phyloP scores from a whole-genome alignment of 2,113 vertebrate genomes.

The Stigmatopora nigra region DNA sequence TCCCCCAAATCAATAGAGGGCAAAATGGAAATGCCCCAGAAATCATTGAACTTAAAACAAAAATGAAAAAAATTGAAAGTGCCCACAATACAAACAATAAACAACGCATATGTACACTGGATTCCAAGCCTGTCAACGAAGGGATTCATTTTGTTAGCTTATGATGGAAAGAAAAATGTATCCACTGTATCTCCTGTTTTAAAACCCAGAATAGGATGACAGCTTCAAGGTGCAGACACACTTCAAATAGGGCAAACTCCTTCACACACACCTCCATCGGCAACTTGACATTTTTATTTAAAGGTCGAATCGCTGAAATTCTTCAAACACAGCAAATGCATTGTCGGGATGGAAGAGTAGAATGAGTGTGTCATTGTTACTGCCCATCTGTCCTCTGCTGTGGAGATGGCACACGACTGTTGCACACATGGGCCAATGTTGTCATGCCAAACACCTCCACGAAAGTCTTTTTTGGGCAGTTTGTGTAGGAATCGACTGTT shows the following conservation, averaged over 20 bases:
- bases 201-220: no score
- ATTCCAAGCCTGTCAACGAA: no score
- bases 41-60: no score
- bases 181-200: no score
- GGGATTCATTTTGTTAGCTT: no score
- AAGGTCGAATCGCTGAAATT: background rate
- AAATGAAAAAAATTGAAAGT: no score
- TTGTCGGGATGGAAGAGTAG: background rate
- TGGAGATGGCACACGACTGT: constrained; percentile 33
- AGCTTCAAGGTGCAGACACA: background rate
- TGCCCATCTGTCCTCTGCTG: constrained; percentile 44
- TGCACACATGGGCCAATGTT: constrained; percentile 46
- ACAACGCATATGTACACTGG: no score
- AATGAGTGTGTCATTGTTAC: background rate
- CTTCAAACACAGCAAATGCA: background rate
- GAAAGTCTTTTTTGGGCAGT: constrained; percentile 24
- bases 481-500: no score
- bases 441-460: constrained; percentile 51
- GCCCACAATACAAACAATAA: no score
- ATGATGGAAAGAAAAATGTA: no score
- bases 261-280: background rate
- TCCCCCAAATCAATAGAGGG: no score
- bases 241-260: background rate
- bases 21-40: no score
- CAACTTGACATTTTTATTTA: background rate